Evolutionary conservation across 1,140 invertebrate species (phyloP).

Genomic region (Lineus longissimus): DNA sequence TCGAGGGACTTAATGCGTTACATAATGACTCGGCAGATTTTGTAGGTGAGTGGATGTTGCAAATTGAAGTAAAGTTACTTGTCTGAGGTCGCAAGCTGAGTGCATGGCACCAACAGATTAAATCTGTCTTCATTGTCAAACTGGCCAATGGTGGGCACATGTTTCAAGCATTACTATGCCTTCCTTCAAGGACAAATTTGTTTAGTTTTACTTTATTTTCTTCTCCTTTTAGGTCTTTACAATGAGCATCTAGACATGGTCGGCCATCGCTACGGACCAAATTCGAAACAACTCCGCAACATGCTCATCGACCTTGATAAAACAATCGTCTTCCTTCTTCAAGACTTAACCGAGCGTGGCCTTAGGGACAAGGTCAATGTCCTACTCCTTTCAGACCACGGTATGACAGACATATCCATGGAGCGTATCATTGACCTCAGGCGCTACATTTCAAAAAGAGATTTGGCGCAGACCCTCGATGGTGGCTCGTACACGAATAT

Average conservation of each 20-base stretch:
- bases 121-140: too few relatives aligned
- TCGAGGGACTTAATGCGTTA: slow-evolving; percentile 17
- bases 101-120: too few relatives aligned
- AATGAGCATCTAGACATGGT: slow-evolving; percentile 33
- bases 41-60: slow-evolving; percentile 27
- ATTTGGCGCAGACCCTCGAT: slow-evolving; percentile 39
- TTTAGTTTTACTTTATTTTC: too few relatives aligned
- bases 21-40: slow-evolving; percentile 24
- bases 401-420: slow-evolving; percentile 46
- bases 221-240: slow-evolving; percentile 30
- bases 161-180: too few relatives aligned
- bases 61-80: too few relatives aligned
- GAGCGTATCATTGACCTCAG: slow-evolving; percentile 39
- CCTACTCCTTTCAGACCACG: slow-evolving; percentile 55
- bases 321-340: slow-evolving; percentile 32
- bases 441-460: slow-evolving; percentile 27
- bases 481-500: slow-evolving; percentile 40
- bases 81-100: too few relatives aligned
- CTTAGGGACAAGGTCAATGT: slow-evolving; percentile 45
- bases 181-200: too few relatives aligned
- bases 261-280: slow-evolving; percentile 35
- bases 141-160: too few relatives aligned
- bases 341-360: slow-evolving; percentile 21
- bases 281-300: slow-evolving; percentile 22
- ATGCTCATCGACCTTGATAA: slow-evolving; percentile 32